Base-by-base conservation (phyloP, 2,113 vertebrate species). In the Thymallus thymallus region DNA sequence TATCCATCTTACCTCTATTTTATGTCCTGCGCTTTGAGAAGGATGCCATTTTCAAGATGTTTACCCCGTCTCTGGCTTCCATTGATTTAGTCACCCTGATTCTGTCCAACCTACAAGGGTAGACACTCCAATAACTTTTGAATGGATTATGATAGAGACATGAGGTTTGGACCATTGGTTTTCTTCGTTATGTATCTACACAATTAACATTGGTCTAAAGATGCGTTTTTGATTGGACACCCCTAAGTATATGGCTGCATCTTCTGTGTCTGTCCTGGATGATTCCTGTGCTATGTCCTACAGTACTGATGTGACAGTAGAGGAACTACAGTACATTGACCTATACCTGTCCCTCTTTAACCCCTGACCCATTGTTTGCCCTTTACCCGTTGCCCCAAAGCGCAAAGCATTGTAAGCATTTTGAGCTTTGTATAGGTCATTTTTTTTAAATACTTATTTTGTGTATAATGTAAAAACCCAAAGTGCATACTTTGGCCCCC, bases 401-500 rank as follows among this genome's bases (percentile, higher is more conserved):
- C 82, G 84, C 89, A 84, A 91, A 89, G 86, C 89, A 89, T 86
- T 86, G 88, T 91, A 88, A 88, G 85, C 85, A 67, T 90, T 90
- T 89, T 86, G 83, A 91, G 87, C 91, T 91, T 88, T 90, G 88
- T 89, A 88, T 90, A 88, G 85, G 83, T 88, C 80, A 85, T 90
- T 91, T 90, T 91, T 90, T 89, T 90, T 86, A 86, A 89, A 87
- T 87, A 89, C 87, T 90, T 90, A 90, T 89, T 92, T 92, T 92
- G 90, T 91, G 91, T 89, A 91, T 90, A 88, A 89, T 91, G 89
- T 90, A 90, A 91, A 90, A 41, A 10, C 2, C 35, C 9, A 6
- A 41, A 41, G 35, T 41, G 9, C 35, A 41, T 41, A 41, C 35
- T 84, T 90, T 86, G 85, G 84, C 80, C 9, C 35, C 35, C 9